These are phyloP conservation scores for Tachuris rubrigastra DNA, from an alignment of 2,113 vertebrate species.

Conservation along the genomic window DNA sequence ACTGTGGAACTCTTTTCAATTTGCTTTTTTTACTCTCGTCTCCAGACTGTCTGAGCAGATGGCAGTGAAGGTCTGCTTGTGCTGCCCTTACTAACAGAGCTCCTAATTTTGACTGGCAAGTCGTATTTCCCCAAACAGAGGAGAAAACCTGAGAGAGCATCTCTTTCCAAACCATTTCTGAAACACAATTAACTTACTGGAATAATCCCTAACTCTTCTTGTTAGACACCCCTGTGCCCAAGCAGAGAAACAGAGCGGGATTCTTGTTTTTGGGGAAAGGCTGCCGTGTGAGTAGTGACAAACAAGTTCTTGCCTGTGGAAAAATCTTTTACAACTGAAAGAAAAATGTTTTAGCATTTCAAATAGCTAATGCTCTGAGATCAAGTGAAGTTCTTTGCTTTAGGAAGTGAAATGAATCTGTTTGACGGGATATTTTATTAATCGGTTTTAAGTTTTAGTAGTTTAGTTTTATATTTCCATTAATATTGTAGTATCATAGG, in stretches of 20 bases:
- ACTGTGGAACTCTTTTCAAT: background rate
- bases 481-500: conserved; percentile 22
- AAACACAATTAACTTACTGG: background rate
- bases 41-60: background rate
- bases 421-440: conserved; percentile 51
- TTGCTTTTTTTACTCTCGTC: background rate
- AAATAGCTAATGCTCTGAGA: conserved; percentile 50
- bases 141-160: background rate
- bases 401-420: conserved; percentile 54
- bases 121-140: background rate
- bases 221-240: background rate
- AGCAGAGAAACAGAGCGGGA: background rate
- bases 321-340: conserved; percentile 17
- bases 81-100: background rate
- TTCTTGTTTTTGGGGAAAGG: background rate
- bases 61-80: background rate
- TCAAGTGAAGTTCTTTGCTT: conserved; percentile 49
- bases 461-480: conserved; percentile 58
- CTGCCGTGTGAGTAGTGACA: conserved; percentile 2
- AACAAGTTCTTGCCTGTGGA: conserved; percentile 41
- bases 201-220: background rate
- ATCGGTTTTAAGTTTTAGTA: conserved; percentile 47
- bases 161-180: background rate
- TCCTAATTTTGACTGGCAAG: conserved; percentile 17
- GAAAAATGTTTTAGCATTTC: conserved; percentile 54